phyloP scores from a whole-genome alignment of 2,113 vertebrate genomes.

The Colaptes auratus region DNA sequence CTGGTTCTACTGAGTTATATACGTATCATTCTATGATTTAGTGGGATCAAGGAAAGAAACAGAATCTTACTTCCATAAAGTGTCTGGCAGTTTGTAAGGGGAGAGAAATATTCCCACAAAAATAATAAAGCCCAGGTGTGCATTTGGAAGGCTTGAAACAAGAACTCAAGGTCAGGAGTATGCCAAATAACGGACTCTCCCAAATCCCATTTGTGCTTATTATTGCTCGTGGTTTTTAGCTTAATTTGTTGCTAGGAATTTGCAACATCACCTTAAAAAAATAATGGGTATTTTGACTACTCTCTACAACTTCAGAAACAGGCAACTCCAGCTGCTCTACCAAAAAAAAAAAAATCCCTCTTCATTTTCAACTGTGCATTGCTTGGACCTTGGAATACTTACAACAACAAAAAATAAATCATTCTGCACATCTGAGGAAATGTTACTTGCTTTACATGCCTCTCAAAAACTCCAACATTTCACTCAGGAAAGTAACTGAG shows the following conservation, averaged over 20 bases:
- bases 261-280: neutral
- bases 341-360: neutral
- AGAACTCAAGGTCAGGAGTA: neutral
- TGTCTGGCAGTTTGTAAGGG: neutral
- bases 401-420: neutral
- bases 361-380: neutral
- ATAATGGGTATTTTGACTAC: neutral
- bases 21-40: neutral
- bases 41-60: neutral
- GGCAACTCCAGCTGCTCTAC: neutral
- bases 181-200: neutral
- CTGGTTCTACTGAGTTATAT: neutral
- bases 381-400: neutral
- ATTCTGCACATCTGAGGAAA: neutral
- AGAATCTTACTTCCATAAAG: neutral
- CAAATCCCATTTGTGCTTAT: neutral
- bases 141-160: neutral
- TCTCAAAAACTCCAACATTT: neutral
- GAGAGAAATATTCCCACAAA: neutral
- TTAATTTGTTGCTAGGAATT: neutral
- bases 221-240: neutral
- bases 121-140: neutral
- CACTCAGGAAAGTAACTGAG: neutral
- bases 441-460: neutral
- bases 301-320: neutral